phyloP scores from a whole-genome alignment of 2,113 vertebrate genomes.

The Panthera uncia region DNA sequence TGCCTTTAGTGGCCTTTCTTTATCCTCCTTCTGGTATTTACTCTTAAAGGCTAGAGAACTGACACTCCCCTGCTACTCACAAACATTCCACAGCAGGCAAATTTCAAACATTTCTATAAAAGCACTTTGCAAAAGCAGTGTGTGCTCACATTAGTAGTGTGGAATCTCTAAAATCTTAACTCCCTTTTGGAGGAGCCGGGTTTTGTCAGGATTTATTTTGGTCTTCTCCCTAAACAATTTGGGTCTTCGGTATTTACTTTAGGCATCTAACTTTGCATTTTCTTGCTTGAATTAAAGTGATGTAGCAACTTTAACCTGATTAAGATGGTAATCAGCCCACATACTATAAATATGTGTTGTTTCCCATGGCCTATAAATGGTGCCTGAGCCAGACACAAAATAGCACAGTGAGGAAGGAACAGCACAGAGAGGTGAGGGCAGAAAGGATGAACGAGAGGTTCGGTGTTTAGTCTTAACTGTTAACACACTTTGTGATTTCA shows the following conservation, averaged over 20 bases:
- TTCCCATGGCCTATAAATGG: conserved; percentile 33
- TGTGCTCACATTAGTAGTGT: neutral
- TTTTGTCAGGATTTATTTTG: conserved; percentile 13
- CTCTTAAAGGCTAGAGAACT: neutral
- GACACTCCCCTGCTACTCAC: neutral
- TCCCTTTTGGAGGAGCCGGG: neutral
- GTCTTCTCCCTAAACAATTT: conserved; percentile 7
- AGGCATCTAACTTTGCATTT: conserved; percentile 1
- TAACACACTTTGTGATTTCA: neutral
- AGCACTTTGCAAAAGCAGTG: neutral
- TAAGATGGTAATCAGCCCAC: neutral
- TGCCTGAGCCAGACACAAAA: neutral
- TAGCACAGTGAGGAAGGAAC: neutral
- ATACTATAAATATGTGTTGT: conserved; percentile 22
- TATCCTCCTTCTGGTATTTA: neutral
- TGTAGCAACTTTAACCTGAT: conserved; percentile 20
- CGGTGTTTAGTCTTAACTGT: neutral
- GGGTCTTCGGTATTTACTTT: neutral
- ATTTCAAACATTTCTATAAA: neutral
- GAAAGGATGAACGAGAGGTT: neutral
- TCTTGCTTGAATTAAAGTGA: conserved; percentile 13
- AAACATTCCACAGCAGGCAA: neutral
- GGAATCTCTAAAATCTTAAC: neutral
- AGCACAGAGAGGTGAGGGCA: neutral
- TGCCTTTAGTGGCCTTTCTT: neutral